These are phyloP conservation scores for Nephrotoma flavescens DNA, from an alignment of 2,888 invertebrate genomes.

Conservation along the genomic window DNA sequence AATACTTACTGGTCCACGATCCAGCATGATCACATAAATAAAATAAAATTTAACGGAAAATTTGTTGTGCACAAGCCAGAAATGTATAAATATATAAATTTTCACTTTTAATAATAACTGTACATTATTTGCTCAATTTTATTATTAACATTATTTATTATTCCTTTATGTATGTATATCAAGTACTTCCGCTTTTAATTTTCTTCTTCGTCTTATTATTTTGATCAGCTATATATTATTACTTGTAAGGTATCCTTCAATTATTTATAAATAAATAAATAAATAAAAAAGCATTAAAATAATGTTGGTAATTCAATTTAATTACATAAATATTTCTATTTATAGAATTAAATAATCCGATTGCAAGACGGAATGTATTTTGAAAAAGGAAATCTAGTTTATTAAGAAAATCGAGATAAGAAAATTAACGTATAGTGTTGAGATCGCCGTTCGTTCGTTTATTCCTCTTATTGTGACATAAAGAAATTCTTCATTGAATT, in stretches of 20 bases:
- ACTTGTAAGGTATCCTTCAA: background rate
- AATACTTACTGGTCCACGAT: slow-evolving; percentile 5
- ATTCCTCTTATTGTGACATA: background rate
- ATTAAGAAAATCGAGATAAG: background rate
- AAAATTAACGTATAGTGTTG: background rate
- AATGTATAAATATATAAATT: background rate
- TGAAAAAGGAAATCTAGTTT: background rate
- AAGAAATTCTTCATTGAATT: too few relatives aligned
- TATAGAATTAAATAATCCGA: background rate
- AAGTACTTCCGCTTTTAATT: background rate
- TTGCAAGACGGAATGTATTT: background rate
- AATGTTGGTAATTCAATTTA: background rate
- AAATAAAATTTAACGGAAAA: background rate
- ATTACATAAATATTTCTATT: background rate
- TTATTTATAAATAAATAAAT: background rate
- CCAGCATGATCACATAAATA: background rate
- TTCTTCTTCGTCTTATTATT: background rate
- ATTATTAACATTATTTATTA: background rate
- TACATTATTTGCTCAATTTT: background rate
- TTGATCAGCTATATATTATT: background rate
- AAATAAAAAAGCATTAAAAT: background rate
- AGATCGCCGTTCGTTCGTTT: background rate
- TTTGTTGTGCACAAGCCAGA: background rate
- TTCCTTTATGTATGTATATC: background rate
- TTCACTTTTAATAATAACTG: background rate